phyloP scores from a whole-genome alignment of 2,888 invertebrate genomes.

The Ophion slaviceki region DNA sequence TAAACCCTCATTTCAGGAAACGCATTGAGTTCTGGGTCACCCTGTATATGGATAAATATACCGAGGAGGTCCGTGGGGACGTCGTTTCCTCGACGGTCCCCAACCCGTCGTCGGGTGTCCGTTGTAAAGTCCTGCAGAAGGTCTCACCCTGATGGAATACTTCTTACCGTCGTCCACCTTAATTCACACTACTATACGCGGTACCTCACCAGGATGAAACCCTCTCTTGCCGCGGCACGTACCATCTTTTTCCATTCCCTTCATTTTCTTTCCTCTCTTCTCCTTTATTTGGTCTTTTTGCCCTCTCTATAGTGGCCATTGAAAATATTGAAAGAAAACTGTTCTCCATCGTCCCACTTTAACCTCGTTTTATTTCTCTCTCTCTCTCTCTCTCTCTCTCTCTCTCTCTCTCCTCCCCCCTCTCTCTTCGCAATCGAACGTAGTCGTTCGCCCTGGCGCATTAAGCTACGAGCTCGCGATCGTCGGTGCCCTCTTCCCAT shows the following conservation, averaged over 20 bases:
- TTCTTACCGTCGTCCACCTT: slow-evolving; percentile 42
- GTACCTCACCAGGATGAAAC: slow-evolving; percentile 33
- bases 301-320: slow-evolving; percentile 44
- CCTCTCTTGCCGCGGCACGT: slow-evolving; percentile 50
- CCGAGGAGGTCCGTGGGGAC: slow-evolving; percentile 44
- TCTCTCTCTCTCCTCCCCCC: not conserved
- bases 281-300: slow-evolving; percentile 30
- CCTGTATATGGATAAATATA: slow-evolving; percentile 36
- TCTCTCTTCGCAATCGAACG: slow-evolving; percentile 53
- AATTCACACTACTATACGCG: slow-evolving; percentile 39
- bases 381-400: not conserved
- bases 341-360: slow-evolving; percentile 52
- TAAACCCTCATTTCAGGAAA: too few species aligned
- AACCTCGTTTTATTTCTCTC: slow-evolving; percentile 28
- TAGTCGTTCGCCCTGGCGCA: slow-evolving; percentile 49
- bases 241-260: slow-evolving; percentile 41
- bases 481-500: slow-evolving; percentile 39
- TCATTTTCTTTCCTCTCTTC: slow-evolving; percentile 9
- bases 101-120: slow-evolving; percentile 41
- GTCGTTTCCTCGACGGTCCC: slow-evolving; percentile 35
- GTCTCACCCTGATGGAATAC: slow-evolving; percentile 48
- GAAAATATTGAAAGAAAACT: slow-evolving; percentile 61
- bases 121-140: slow-evolving; percentile 34
- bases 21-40: too few species aligned
- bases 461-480: slow-evolving; percentile 58